Conservation (phyloP, 2,113 vertebrate species). For the Sprattus sprattus region DNA sequence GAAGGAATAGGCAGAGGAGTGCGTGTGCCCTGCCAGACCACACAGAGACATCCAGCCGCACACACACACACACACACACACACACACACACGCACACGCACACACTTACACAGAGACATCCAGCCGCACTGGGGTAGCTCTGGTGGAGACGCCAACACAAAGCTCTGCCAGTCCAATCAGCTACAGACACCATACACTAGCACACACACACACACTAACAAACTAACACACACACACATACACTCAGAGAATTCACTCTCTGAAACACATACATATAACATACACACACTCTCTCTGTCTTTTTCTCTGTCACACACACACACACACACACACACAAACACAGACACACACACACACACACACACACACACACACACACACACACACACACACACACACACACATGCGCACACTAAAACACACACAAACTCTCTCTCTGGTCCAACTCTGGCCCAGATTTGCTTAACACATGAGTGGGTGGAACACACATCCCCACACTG, state of each 20-base stretch:
- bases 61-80: too few species aligned
- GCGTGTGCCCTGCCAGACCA: not conserved
- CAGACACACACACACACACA: not conserved
- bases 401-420: not conserved
- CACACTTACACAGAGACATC: too few species aligned
- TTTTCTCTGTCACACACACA: too few species aligned
- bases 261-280: not conserved
- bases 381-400: too few species aligned
- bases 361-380: not conserved
- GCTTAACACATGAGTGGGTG: constrained; percentile 8
- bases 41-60: constrained; percentile 48
- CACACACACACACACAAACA: not conserved
- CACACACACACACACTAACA: not conserved
- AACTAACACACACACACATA: not conserved
- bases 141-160: constrained; percentile 36
- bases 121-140: constrained; percentile 47
- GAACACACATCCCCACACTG: not conserved
- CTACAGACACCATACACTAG: constrained; percentile 21
- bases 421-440: constrained; percentile 10
- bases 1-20: not conserved
- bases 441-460: not conserved
- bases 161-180: constrained; percentile 49
- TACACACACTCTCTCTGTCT: not conserved
- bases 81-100: too few species aligned
- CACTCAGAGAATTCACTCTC: not conserved